phyloP scores from a whole-genome alignment of 2,797 vertebrate genomes.

The Capromys pilorides region DNA sequence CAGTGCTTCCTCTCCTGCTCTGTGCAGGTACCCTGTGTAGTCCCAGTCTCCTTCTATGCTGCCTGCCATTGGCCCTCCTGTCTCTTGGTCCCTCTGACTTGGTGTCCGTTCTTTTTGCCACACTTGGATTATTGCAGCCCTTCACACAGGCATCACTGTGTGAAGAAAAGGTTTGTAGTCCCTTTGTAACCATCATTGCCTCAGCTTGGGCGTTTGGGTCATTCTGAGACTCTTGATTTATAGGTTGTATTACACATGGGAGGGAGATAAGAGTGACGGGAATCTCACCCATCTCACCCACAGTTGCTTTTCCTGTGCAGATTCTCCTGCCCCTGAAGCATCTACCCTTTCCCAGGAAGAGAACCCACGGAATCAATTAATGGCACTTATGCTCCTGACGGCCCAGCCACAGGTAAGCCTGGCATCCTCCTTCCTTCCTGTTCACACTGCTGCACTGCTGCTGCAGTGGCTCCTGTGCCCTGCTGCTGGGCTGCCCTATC shows the following conservation, averaged over 20 bases:
- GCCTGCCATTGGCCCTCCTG: not conserved
- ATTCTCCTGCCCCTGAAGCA: slow-evolving; percentile 57
- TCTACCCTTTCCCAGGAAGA: slow-evolving; percentile 76
- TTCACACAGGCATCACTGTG: not conserved
- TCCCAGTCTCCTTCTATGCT: not conserved
- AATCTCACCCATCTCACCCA: slow-evolving; percentile 5
- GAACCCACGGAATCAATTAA: slow-evolving; percentile 75
- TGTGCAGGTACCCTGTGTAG: not conserved
- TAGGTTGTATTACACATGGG: not conserved
- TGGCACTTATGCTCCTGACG: slow-evolving; percentile 77
- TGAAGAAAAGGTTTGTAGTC: slow-evolving; percentile 12
- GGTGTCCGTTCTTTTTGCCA: not conserved
- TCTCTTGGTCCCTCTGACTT: not conserved
- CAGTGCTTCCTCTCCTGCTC: not conserved
- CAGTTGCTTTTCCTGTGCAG: slow-evolving; percentile 50
- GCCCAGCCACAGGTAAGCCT: slow-evolving; percentile 75
- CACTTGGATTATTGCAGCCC: not conserved
- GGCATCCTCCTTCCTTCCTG: not conserved
- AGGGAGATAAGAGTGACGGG: not conserved
- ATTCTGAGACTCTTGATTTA: not conserved
- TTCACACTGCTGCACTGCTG: not conserved
- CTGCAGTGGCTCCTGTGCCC: not conserved
- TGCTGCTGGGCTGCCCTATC: not conserved
- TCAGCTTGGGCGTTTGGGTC: not conserved
- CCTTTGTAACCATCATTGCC: not conserved